phyloP scores from a whole-genome alignment of 1,140 invertebrate species.

The Heliconius nattereri region DNA sequence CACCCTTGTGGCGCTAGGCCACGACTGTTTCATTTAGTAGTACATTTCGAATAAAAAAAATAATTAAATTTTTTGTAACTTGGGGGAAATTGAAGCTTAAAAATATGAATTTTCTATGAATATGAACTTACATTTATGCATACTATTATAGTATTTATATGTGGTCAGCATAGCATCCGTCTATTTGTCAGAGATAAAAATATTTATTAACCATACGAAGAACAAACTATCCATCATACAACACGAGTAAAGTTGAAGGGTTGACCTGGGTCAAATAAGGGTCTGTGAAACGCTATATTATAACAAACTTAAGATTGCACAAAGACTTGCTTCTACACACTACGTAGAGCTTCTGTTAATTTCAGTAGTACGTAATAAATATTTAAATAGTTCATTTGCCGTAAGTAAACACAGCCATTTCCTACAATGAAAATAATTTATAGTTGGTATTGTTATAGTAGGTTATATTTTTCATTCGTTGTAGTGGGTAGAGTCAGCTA shows the following conservation, averaged over 20 bases:
- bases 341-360: background rate
- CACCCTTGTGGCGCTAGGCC: too few relatives aligned
- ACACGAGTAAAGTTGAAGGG: conserved; percentile 4
- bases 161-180: background rate
- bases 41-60: too few relatives aligned
- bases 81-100: too few relatives aligned
- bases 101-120: too few relatives aligned
- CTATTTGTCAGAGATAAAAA: background rate
- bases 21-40: too few relatives aligned
- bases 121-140: too few relatives aligned
- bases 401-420: background rate
- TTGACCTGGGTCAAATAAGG: conserved; percentile 4
- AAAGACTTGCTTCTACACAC: background rate
- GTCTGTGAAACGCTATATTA: background rate
- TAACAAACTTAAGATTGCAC: conserved; percentile 10
- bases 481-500: background rate
- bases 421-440: background rate
- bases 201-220: background rate
- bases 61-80: too few relatives aligned
- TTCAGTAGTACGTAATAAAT: background rate
- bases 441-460: background rate
- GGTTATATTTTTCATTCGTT: background rate
- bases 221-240: conserved; percentile 1
- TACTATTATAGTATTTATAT: background rate
- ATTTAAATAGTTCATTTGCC: conserved; percentile 1